Evolutionary conservation across 2,113 vertebrate genomes (phyloP).

Genomic region (Tricholaema leucomelas): DNA sequence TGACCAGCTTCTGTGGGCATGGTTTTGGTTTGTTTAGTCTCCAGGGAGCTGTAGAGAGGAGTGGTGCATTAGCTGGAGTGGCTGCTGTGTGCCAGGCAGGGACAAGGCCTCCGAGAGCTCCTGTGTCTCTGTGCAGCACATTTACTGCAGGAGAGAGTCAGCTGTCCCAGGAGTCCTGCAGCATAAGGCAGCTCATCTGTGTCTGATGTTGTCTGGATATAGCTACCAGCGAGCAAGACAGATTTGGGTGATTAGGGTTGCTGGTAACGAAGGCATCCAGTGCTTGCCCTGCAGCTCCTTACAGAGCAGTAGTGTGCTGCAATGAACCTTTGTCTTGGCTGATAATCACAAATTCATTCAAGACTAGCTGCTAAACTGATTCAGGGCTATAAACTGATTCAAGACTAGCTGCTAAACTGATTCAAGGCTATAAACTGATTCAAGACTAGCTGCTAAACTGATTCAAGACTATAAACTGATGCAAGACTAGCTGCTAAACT

Average conservation of each 20-base stretch:
- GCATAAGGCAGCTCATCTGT: not conserved
- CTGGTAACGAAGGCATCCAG: not conserved
- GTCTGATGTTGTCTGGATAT: not conserved
- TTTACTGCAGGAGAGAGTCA: not conserved
- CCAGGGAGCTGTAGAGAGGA: not conserved
- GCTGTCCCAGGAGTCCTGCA: not conserved
- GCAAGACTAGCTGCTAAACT: too few relatives aligned
- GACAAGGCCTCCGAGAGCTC: not conserved
- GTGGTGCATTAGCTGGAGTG: not conserved
- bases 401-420: too few relatives aligned
- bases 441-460: too few relatives aligned
- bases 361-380: too few relatives aligned
- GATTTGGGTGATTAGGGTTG: not conserved
- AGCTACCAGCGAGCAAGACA: not conserved
- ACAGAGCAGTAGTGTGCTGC: conserved; percentile 4
- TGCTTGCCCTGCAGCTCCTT: conserved; percentile 15
- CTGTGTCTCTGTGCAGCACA: accelerated
- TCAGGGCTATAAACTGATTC: too few relatives aligned
- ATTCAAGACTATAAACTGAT: too few relatives aligned
- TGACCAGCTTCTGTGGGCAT: not conserved
- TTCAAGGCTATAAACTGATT: too few relatives aligned
- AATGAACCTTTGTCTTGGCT: conserved; percentile 41
- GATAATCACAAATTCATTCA: not conserved
- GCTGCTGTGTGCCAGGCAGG: not conserved
- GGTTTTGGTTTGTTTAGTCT: not conserved